phyloP scores from a whole-genome alignment of 2,888 invertebrate genomes.

The Drosophila mercatorum region DNA sequence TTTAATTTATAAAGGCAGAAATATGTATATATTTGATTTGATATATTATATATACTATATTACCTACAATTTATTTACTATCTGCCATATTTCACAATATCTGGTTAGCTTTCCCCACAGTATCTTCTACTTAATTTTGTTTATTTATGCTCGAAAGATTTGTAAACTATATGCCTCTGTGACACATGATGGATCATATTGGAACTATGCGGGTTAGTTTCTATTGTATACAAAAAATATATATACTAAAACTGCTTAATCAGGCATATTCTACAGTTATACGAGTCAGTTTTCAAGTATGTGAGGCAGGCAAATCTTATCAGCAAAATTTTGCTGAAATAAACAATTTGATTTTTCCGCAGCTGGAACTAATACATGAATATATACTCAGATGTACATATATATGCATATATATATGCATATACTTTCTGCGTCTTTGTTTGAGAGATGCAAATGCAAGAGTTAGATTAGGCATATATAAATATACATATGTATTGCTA shows the following conservation, averaged over 20 bases:
- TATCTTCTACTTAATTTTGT: background rate
- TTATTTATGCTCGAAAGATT: background rate
- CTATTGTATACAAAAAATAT: background rate
- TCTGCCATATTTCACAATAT: too few relatives aligned
- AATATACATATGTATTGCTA: conserved; percentile 3
- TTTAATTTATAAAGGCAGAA: too few relatives aligned
- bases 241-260: background rate
- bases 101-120: background rate
- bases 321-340: conserved; percentile 30
- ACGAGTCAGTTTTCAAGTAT: background rate
- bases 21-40: too few relatives aligned
- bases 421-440: conserved; percentile 34
- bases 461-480: conserved; percentile 28
- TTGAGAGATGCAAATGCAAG: conserved; percentile 23
- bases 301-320: conserved; percentile 33
- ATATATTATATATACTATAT: too few relatives aligned
- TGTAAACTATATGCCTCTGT: background rate
- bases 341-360: conserved; percentile 27
- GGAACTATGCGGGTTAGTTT: background rate
- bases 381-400: background rate
- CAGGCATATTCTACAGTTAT: background rate
- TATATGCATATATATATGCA: background rate
- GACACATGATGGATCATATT: background rate
- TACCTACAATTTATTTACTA: too few relatives aligned
- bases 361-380: conserved; percentile 25